A percentile compares a stretch with the other conserved stretches of the same genome.
Evolutionary conservation across 1,140 invertebrate species (phyloP).

Genomic region (fruit fly (Drosophila melanogaster)): Release_6_plus_ISO1_MT NT_033777.3:11073001-11073500

Average conservation of each 20-base stretch:
- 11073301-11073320: slow-evolving; percentile 73
- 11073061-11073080: slow-evolving; percentile 56
- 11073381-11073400: slow-evolving; percentile 76
- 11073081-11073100: slow-evolving; percentile 64
- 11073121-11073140: slow-evolving; percentile 8
- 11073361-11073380: slow-evolving; percentile 77
- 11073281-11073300: slow-evolving; percentile 39
- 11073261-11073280: slow-evolving; percentile 6
- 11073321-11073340: slow-evolving; percentile 69
- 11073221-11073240: slow-evolving; percentile 80
- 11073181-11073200: slow-evolving; percentile 34
- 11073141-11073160: no score
- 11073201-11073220: slow-evolving; percentile 79
- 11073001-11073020: slow-evolving; percentile 56
- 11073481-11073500: slow-evolving; percentile 26
- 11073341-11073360: slow-evolving; percentile 47
- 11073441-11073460: slow-evolving; percentile 74
- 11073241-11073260: slow-evolving; percentile 75
- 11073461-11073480: slow-evolving; percentile 57
- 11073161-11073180: slow-evolving; percentile 10
- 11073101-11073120: slow-evolving; percentile 53
- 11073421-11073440: slow-evolving; percentile 58
- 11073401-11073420: slow-evolving; percentile 51
- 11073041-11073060: slow-evolving; percentile 78
- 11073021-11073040: slow-evolving; percentile 39